phyloP scores from a whole-genome alignment of 2,888 invertebrate species.

The Biston betularia region DNA sequence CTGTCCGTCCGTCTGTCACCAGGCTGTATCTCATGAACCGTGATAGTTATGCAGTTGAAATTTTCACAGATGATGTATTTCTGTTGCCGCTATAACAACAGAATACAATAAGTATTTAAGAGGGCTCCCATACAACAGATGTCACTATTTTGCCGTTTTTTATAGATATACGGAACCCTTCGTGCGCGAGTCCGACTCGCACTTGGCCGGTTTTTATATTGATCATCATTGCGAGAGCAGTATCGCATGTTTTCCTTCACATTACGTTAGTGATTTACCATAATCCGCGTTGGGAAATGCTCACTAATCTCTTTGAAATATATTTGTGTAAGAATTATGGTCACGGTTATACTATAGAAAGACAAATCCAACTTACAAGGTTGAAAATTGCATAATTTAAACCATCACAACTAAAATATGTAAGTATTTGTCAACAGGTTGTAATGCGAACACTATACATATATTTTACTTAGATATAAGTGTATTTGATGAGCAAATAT shows the following conservation, averaged over 20 bases:
- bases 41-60: no score
- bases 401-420: constrained; percentile 19
- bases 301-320: constrained; percentile 28
- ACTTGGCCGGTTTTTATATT: no score
- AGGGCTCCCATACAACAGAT: no score
- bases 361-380: constrained; percentile 22
- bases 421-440: constrained; percentile 17
- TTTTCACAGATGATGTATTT: no score
- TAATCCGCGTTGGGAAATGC: constrained; percentile 34
- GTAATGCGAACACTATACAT: constrained; percentile 9
- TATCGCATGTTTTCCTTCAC: constrained; percentile 2
- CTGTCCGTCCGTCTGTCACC: no score
- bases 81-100: no score
- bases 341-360: constrained; percentile 26
- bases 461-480: constrained; percentile 11
- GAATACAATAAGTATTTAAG: no score
- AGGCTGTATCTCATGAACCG: no score
- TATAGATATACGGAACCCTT: no score
- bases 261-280: constrained; percentile 17
- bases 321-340: constrained; percentile 31
- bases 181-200: no score
- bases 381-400: constrained; percentile 20
- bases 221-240: constrained; percentile 1
- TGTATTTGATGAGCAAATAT: constrained; percentile 32
- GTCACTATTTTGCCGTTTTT: no score